Evolutionary conservation across 2,113 vertebrate species (phyloP).

Genomic region (Phyllostomus discolor): DNA sequence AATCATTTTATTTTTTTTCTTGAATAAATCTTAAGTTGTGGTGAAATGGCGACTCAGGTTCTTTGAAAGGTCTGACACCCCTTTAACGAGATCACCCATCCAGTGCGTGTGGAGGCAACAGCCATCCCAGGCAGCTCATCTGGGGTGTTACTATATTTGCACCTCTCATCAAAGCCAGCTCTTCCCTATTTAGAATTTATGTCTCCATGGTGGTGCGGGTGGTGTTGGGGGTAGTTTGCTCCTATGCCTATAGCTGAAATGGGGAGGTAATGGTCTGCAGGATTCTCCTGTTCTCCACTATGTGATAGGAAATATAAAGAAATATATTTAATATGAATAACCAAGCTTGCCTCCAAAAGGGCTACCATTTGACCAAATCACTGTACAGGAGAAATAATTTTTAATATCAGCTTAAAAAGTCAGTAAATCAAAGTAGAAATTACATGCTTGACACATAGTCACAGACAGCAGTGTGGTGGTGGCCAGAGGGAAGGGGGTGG

Average conservation of each 20-base stretch:
- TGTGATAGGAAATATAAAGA: not conserved
- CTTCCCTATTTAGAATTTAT: not conserved
- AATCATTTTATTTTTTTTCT: not conserved
- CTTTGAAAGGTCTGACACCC: not conserved
- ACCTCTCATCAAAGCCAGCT: not conserved
- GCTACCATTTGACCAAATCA: not conserved
- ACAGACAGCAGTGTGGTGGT: too few species aligned
- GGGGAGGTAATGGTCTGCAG: not conserved
- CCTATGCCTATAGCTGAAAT: not conserved
- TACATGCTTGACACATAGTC: too few species aligned
- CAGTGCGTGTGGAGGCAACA: not conserved
- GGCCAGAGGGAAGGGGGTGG: too few species aligned
- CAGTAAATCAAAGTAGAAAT: constrained; percentile 42
- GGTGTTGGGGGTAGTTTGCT: not conserved
- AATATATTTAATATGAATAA: not conserved
- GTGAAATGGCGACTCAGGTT: not conserved
- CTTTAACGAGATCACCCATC: not conserved
- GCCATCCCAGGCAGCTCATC: not conserved
- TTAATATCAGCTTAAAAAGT: constrained; percentile 40
- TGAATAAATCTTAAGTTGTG: not conserved
- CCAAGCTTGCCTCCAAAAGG: not conserved
- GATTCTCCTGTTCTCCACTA: not conserved
- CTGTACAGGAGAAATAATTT: not conserved
- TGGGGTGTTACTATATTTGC: not conserved
- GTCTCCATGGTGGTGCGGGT: not conserved